These are phyloP conservation scores for Agraylea sexmaculata DNA, from an alignment of 1,140 invertebrate species.

Conservation along the genomic window DNA sequence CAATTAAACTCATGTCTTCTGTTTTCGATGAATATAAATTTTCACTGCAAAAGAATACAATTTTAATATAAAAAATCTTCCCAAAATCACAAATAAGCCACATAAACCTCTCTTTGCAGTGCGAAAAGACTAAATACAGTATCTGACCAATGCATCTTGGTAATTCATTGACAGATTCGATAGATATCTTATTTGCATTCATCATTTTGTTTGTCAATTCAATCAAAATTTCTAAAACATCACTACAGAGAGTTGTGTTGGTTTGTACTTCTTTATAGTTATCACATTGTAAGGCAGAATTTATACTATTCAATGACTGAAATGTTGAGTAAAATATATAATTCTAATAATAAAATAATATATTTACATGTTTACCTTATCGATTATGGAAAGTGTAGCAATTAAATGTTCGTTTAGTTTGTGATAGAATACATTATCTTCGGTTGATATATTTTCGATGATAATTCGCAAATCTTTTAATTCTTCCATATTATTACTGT, in stretches of 20 bases:
- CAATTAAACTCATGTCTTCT: constrained; percentile 8
- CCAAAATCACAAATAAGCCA: constrained; percentile 1
- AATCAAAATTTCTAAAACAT: constrained; percentile 13
- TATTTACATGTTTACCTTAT: no score
- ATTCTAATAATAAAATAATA: constrained; percentile 1
- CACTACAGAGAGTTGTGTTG: constrained; percentile 3
- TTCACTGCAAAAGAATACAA: constrained; percentile 18
- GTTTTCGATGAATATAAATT: constrained; percentile 14
- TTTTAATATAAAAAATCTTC: neutral
- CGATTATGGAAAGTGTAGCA: no score
- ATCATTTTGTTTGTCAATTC: constrained; percentile 7
- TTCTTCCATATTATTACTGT: no score
- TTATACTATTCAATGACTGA: neutral
- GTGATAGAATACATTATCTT: no score
- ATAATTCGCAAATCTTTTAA: no score
- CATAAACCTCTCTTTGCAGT: constrained; percentile 18
- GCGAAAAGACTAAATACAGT: constrained; percentile 12
- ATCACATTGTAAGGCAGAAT: neutral
- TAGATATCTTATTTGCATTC: neutral
- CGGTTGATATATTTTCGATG: no score
- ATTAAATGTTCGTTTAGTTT: no score
- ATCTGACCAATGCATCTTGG: constrained; percentile 9
- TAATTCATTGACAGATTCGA: neutral
- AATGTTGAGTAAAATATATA: neutral
- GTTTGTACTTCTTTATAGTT: constrained; percentile 4